Percentiles rank a stretch among this genome's conserved stretches.
Conservation (phyloP, 2,113 vertebrate species). For the Vimba vimba region DNA sequence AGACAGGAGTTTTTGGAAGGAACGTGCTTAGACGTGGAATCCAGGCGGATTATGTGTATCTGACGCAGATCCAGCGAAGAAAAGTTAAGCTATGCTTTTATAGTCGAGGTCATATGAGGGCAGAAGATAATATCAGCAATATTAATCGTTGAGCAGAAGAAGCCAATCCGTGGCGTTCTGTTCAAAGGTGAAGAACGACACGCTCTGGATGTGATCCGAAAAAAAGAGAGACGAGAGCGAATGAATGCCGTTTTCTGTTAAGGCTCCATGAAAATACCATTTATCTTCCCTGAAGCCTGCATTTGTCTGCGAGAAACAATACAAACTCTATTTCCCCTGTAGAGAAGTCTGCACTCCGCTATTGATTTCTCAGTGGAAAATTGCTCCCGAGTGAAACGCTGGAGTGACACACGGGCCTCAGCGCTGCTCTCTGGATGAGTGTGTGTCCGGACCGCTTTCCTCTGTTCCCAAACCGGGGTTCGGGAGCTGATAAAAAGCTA, state of each 20-base stretch:
- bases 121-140: slow-evolving; percentile 7
- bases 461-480: not conserved
- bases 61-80: not conserved
- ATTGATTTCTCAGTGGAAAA: slow-evolving; percentile 74
- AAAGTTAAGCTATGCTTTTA: not conserved
- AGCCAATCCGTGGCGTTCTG: not conserved
- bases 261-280: slow-evolving; percentile 64
- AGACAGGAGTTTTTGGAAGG: not conserved
- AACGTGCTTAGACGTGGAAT: not conserved
- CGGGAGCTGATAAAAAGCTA: not conserved
- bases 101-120: not conserved
- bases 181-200: not conserved
- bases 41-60: slow-evolving; percentile 17
- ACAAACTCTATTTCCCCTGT: slow-evolving; percentile 75
- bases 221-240: slow-evolving; percentile 23
- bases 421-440: not conserved
- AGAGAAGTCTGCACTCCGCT: slow-evolving; percentile 74
- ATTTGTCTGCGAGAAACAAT: slow-evolving; percentile 78
- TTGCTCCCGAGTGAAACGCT: slow-evolving; percentile 67
- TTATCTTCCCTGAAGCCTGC: slow-evolving; percentile 67
- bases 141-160: not conserved
- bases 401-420: slow-evolving; percentile 60
- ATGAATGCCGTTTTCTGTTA: slow-evolving; percentile 62
- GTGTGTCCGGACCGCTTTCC: not conserved
- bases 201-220: not conserved